Evolutionary conservation across 2,888 invertebrate genomes (phyloP), one percentile per base, ranked within the genome.

Genomic region (Psylliodes chrysocephalus): DNA sequence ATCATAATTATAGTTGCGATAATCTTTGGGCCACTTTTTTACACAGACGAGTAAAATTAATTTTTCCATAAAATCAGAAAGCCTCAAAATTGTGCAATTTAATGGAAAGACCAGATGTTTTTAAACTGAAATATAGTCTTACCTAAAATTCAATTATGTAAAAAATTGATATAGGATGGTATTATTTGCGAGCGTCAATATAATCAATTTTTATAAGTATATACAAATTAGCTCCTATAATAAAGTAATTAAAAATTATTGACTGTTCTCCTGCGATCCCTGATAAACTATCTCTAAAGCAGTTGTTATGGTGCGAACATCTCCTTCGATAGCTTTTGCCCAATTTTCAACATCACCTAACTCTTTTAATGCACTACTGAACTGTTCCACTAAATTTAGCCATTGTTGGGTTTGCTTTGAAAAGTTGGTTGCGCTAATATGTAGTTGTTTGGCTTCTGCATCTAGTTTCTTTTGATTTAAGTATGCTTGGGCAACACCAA

Each of bases 321-420:
- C 99, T 65, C 90, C 91, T 82, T 99, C 98, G 75, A 99, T 98
- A 71, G 94, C 96, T 70, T 92, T 89, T 0, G 98, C 95, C 98
- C 98, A 99, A 81, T 97, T 98, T 81, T 98, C 97, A 0, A 98
- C 97, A 85, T 99, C 98, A 0, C 99, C 99, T 57, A 99, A 90
- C 85, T 99, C 98, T 87, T 98, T 94, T 1, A 95, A 84, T 0
- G 94, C 91, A 77, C 92, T 90, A 74, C 93, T 94, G 76, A 95
- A 94, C 66, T 90, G 91, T 80, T 95, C 94, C 0, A 95, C 93
- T 53, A 98, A 85, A 68, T 91, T 91, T n/a, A 98, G 84, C 98
- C 98, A 99, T 75, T 97, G 96, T 71, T 95, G 92, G 0, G 98
- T 97, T 82, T 98, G 98, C 82, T 96, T 96, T 0, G 95, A 91